Conservation (phyloP, 1,140 invertebrate genomes). For the Drosophila littoralis region DNA sequence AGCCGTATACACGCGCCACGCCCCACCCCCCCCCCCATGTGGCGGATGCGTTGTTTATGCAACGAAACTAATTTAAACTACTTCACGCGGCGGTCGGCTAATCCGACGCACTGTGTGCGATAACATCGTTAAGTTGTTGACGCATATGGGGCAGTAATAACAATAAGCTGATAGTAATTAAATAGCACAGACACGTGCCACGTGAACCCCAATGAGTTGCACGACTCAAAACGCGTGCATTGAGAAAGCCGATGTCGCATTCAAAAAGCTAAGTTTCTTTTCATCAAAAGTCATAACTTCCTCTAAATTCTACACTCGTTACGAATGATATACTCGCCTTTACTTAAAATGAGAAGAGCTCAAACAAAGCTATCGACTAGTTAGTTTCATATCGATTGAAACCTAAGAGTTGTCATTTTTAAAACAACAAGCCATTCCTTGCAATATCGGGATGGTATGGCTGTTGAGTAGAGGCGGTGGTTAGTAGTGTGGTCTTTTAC, state of each 20-base stretch:
- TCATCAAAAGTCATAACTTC: neutral
- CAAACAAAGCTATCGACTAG: too few species aligned
- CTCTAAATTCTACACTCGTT: neutral
- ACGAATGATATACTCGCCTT: neutral
- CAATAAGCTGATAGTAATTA: slow-evolving; percentile 78
- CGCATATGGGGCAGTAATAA: slow-evolving; percentile 53
- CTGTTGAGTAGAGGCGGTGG: too few species aligned
- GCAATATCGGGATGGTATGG: too few species aligned
- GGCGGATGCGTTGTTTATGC: slow-evolving; percentile 63
- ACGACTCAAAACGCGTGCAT: neutral
- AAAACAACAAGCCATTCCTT: too few species aligned
- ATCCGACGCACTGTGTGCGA: slow-evolving; percentile 65
- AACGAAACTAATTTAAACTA: slow-evolving; percentile 80
- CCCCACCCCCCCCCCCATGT: slow-evolving; percentile 9
- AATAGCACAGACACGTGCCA: slow-evolving; percentile 67
- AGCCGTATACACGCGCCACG: slow-evolving; percentile 32
- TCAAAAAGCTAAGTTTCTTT: neutral
- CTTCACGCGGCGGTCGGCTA: slow-evolving; percentile 73
- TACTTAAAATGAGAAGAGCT: neutral
- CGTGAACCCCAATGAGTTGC: slow-evolving; percentile 10
- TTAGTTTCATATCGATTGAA: too few species aligned
- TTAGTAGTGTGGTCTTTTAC: too few species aligned
- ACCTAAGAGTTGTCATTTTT: too few species aligned
- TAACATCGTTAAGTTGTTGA: slow-evolving; percentile 79
- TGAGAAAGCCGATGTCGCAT: neutral